Base-by-base conservation (phyloP, 2,888 invertebrate genomes). In the Urechis unicinctus region DNA sequence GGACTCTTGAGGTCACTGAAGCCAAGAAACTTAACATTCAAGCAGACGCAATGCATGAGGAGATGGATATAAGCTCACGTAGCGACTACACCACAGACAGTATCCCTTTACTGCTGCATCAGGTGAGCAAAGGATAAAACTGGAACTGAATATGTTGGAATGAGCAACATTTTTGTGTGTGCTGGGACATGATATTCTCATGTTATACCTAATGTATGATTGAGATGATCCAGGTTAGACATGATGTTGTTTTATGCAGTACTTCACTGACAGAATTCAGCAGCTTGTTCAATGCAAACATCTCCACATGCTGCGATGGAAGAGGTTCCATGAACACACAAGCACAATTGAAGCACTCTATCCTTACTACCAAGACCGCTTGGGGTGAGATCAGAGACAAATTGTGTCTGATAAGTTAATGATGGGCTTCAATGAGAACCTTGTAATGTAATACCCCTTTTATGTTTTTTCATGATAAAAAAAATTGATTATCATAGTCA, bases 271-370 rank as follows among this genome's bases (percentile, higher is more conserved):
- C 45, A 63, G 73, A 29, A 74, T 75, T 5, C 71, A 73, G 22
- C 71, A 73, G 54, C 56, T 75, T 50, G 66, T 75, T 2, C 73
- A 74, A 44, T 68, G 68, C 56, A 77, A 74, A 62, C 74, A 77
- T 58, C 61, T 70, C 49, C 74, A 77, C 58, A 66, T 77, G 67
- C 56, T 78, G 49, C 62, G 78, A 47, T 78, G 77, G 77, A 73
- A 72, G 55, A 63, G 78, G 29, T 78, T 77, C 61, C 73, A 73
- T 65, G 70, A 70, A 45, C 69, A 74, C 60, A 73, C 74, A 13
- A 68, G 66, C 43, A 61, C 71, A 5, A 71, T 78, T 17, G 78
- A 77, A 53, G 53, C 68, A 2, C 59, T 76, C 13, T 73, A 73
- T 57, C 69, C 72, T 4, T 55, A 66, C 2, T 78, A 76, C 60